Conservation (phyloP, 2,797 vertebrate genomes). For the Stomatorhinus walkeri region DNA sequence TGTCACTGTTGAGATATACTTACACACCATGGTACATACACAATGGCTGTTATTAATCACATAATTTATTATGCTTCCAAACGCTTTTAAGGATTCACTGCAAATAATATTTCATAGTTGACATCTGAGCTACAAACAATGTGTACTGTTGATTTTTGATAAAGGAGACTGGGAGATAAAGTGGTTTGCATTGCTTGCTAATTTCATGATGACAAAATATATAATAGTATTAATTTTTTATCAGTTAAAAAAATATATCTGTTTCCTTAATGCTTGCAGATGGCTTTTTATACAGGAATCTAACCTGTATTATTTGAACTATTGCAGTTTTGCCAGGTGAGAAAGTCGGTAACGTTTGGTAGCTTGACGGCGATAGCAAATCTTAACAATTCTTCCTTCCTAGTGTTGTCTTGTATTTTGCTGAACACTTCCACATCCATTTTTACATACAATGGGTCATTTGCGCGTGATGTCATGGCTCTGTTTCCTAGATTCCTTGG, state of each 20-base stretch:
- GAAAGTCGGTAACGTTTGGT: background rate
- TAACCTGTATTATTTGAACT: background rate
- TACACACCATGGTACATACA: background rate
- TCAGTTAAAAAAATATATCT: background rate
- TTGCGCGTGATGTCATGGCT: background rate
- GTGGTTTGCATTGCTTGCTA: background rate
- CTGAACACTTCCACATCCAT: background rate
- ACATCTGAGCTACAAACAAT: background rate
- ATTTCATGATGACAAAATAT: background rate
- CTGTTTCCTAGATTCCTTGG: background rate
- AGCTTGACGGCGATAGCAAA: background rate
- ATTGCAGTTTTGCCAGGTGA: background rate
- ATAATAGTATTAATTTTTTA: background rate
- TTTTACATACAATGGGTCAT: constrained; percentile 3
- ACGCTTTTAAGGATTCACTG: background rate
- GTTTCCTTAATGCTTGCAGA: background rate
- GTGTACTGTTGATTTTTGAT: background rate
- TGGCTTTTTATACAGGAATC: background rate
- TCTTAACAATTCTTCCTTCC: constrained; percentile 2
- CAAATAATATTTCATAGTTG: constrained; percentile 1
- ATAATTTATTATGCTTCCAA: background rate
- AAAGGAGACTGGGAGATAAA: background rate
- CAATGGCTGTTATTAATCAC: background rate
- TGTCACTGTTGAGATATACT: background rate
- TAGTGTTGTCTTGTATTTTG: background rate